phyloP scores from a whole-genome alignment of 2,113 vertebrate genomes.

The Mola mola region DNA sequence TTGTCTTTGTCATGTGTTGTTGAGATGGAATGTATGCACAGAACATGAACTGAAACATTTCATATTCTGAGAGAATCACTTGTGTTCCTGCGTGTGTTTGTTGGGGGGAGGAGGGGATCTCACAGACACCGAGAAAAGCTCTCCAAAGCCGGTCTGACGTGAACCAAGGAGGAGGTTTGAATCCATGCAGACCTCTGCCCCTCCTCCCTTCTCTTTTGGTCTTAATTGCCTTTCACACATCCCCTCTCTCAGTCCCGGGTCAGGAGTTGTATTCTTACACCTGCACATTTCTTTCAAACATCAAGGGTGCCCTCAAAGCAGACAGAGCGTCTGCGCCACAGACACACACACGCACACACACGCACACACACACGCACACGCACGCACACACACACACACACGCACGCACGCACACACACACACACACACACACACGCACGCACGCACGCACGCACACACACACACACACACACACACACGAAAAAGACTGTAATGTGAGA shows the following conservation, averaged over 20 bases:
- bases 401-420: slow-evolving; percentile 14
- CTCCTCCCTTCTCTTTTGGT: slow-evolving; percentile 16
- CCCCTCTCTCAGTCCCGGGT: slow-evolving; percentile 33
- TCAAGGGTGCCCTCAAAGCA: slow-evolving; percentile 31
- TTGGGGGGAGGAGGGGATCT: slow-evolving; percentile 4
- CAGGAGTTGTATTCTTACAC: slow-evolving; percentile 59
- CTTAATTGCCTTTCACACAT: slow-evolving; percentile 54
- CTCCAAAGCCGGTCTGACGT: slow-evolving; percentile 28
- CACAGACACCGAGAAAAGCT: slow-evolving; percentile 24
- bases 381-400: slow-evolving; percentile 4
- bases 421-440: background rate
- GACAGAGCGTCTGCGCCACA: slow-evolving; percentile 36
- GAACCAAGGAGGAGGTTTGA: slow-evolving; percentile 23
- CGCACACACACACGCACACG: background rate
- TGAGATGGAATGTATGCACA: too few relatives aligned
- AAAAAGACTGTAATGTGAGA: background rate
- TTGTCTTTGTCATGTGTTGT: background rate
- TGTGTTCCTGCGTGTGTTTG: slow-evolving; percentile 20
- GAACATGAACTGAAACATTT: background rate
- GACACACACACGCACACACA: slow-evolving; percentile 7
- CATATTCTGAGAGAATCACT: slow-evolving; percentile 1
- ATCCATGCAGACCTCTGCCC: slow-evolving; percentile 21
- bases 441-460: too few relatives aligned
- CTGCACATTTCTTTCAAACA: slow-evolving; percentile 70
- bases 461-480: slow-evolving; percentile 20